These are phyloP conservation scores for Lutjanus argentimaculatus DNA, from an alignment of 2,797 vertebrate species.

Conservation along the genomic window DNA sequence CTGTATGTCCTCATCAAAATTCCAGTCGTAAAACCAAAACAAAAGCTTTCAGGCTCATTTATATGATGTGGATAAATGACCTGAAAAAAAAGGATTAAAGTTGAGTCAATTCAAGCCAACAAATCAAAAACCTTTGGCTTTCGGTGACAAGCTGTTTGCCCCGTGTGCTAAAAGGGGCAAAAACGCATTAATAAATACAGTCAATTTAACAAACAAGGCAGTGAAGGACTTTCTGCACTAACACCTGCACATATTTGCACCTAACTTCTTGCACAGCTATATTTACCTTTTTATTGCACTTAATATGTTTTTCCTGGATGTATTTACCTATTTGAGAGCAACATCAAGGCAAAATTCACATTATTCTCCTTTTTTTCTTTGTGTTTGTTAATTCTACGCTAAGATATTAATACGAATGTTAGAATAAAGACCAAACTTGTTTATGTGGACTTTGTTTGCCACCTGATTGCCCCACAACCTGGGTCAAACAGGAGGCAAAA, in stretches of 20 bases:
- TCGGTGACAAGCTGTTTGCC: conserved; percentile 32
- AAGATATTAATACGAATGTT: conserved; percentile 13
- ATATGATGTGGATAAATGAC: conserved; percentile 71
- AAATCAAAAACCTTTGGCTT: conserved; percentile 54
- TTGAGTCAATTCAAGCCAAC: conserved; percentile 58
- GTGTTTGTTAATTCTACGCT: not conserved
- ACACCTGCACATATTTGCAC: not conserved
- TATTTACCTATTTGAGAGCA: not conserved
- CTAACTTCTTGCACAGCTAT: too few relatives aligned
- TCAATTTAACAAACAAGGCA: conserved; percentile 14
- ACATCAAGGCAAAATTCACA: not conserved
- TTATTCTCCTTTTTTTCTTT: not conserved
- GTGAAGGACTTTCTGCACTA: not conserved
- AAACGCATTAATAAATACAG: conserved; percentile 5
- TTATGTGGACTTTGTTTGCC: conserved; percentile 46
- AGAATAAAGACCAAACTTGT: conserved; percentile 22
- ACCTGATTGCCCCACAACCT: conserved; percentile 45
- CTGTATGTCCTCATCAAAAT: conserved; percentile 77
- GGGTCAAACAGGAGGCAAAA: conserved; percentile 70
- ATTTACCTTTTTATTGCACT: not conserved
- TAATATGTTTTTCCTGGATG: not conserved
- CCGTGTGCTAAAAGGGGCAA: conserved; percentile 22
- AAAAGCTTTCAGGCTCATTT: conserved; percentile 79
- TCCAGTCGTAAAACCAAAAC: conserved; percentile 77
- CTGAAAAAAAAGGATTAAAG: conserved; percentile 64